Percentiles rank a stretch among this genome's conserved stretches.
Evolutionary conservation across 2,113 vertebrate genomes (phyloP).

Genomic region (Loxodonta africana): DNA sequence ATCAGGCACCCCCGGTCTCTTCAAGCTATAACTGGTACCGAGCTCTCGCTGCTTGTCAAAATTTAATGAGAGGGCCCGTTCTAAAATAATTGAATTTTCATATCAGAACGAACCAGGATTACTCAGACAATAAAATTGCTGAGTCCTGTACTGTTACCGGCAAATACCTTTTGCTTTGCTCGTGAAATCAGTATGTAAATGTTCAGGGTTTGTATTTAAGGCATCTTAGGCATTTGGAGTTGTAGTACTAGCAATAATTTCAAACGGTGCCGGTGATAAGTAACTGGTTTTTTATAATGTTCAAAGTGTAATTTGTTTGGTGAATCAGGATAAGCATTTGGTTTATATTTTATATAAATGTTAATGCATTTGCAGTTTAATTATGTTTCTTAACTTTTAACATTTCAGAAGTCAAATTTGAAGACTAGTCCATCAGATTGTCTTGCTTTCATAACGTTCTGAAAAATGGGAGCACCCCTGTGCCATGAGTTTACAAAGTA

Average conservation of each 20-base stretch:
- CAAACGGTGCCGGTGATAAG: constrained; percentile 99
- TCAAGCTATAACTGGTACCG: constrained; percentile 95
- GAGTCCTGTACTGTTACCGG: constrained; percentile 99
- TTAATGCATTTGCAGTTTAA: constrained; percentile 94
- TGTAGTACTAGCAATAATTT: constrained; percentile 97
- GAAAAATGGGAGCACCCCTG: constrained; percentile 67
- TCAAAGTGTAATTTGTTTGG: constrained; percentile 99
- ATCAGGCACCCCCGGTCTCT: constrained; percentile 96
- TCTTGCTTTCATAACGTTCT: constrained; percentile 84
- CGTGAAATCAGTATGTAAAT: constrained; percentile 99
- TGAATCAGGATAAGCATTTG: constrained; percentile 98
- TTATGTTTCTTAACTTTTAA: constrained; percentile 97
- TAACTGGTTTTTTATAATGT: constrained; percentile 91
- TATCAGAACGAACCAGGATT: constrained; percentile 99
- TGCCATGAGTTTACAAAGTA: constrained; percentile 76
- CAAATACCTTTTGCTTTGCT: constrained; percentile 99
- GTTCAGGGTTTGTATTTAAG: constrained; percentile 99
- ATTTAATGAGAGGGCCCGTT: constrained; percentile 99
- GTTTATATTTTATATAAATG: constrained; percentile 98
- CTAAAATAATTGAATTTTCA: constrained; percentile 99
- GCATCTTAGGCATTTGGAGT: constrained; percentile 99
- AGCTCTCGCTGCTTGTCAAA: constrained; percentile 98
- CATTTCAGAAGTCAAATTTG: constrained; percentile 88
- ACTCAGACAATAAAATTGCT: constrained; percentile 99
- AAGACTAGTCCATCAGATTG: constrained; percentile 88